phyloP scores from a whole-genome alignment of 1,140 invertebrate species.

The Ganaspis sp. region DNA sequence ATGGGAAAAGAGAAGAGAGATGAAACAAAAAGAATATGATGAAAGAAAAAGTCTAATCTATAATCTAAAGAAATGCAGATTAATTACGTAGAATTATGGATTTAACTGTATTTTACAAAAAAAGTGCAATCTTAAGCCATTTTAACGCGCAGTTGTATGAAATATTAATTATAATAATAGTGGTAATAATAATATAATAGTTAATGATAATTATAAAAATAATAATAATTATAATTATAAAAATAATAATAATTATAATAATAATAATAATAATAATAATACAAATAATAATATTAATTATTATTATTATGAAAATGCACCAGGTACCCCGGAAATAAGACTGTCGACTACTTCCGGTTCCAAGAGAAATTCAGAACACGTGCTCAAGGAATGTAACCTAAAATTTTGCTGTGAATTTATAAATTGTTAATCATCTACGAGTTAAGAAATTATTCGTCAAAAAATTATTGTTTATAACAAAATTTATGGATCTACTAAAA shows the following conservation, averaged over 20 bases:
- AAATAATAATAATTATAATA: too few species aligned
- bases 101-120: conserved; percentile 72
- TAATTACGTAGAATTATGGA: conserved; percentile 56
- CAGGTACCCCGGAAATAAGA: conserved; percentile 38
- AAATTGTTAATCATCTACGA: too few species aligned
- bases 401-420: too few species aligned
- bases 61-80: conserved; percentile 49
- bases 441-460: too few species aligned
- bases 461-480: too few species aligned
- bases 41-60: conserved; percentile 61
- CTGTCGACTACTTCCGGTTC: not conserved
- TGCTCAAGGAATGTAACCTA: not conserved
- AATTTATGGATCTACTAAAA: too few species aligned
- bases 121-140: conserved; percentile 72
- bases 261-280: too few species aligned
- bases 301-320: too few species aligned
- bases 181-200: not conserved
- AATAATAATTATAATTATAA: too few species aligned
- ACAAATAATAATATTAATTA: too few species aligned
- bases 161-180: conserved; percentile 18
- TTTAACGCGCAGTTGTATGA: conserved; percentile 58
- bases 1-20: conserved; percentile 57
- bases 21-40: conserved; percentile 59
- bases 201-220: not conserved
- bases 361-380: not conserved